Evolutionary conservation across 1,140 invertebrate species (phyloP).

Genomic region (Drosophila subobscura): DNA sequence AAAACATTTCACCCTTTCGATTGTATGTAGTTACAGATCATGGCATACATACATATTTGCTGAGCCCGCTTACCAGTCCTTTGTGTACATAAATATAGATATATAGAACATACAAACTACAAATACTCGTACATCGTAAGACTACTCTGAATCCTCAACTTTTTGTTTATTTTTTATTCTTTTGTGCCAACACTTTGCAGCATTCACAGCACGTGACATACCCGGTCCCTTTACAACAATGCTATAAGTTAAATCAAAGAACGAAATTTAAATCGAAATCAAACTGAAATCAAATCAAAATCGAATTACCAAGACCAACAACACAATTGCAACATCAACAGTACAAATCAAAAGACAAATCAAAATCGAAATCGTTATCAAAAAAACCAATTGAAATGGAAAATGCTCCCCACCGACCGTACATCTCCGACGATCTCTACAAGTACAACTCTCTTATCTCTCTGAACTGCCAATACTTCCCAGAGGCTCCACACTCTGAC

Average conservation of each 20-base stretch:
- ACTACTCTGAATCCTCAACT: constrained; percentile 27
- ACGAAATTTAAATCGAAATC: too few species aligned
- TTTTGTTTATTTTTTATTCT: constrained; percentile 55
- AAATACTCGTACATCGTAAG: background rate
- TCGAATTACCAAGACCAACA: constrained; percentile 62
- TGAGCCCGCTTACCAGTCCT: constrained; percentile 36
- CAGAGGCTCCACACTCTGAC: background rate
- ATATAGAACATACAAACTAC: constrained; percentile 13
- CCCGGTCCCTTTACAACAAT: constrained; percentile 81
- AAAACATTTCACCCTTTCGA: constrained; percentile 13
- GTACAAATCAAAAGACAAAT: constrained; percentile 73
- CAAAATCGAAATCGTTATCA: constrained; percentile 27
- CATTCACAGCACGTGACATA: constrained; percentile 80
- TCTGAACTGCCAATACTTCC: background rate
- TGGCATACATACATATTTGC: constrained; percentile 16
- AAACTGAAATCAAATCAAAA: constrained; percentile 22
- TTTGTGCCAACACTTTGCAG: constrained; percentile 77
- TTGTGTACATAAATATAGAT: constrained; percentile 15
- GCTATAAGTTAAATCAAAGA: constrained; percentile 62
- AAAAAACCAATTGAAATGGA: constrained; percentile 47
- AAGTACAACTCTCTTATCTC: constrained; percentile 27
- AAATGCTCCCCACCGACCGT: constrained; percentile 33
- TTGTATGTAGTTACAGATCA: constrained; percentile 29
- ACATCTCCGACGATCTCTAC: constrained; percentile 42
- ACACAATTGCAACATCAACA: constrained; percentile 63